Conservation (phyloP, 2,797 vertebrate genomes). For the Cephalopachus bancanus region DNA sequence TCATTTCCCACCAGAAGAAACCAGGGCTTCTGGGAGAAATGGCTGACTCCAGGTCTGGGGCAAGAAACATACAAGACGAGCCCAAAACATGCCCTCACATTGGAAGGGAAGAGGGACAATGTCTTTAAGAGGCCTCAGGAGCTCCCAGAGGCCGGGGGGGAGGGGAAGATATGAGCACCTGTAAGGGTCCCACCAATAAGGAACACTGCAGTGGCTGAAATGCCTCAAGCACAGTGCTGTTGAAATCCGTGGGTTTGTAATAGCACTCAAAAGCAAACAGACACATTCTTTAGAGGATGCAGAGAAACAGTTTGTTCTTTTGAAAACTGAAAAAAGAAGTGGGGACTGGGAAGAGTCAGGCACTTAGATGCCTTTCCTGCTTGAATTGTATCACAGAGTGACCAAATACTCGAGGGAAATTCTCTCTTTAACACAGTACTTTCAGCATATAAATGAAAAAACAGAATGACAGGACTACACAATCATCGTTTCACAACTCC, state of each 20-base stretch:
- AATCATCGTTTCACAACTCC: neutral
- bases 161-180: neutral
- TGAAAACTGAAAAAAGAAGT: conserved; percentile 12
- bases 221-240: neutral
- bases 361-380: neutral
- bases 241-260: neutral
- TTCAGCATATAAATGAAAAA: neutral
- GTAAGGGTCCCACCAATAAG: neutral
- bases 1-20: neutral
- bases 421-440: neutral
- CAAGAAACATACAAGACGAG: neutral
- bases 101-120: neutral
- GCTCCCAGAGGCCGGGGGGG: neutral
- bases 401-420: neutral
- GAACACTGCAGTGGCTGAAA: neutral
- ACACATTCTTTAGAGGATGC: neutral
- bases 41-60: neutral
- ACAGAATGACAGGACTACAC: too few relatives aligned
- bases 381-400: neutral
- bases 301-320: neutral
- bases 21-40: neutral
- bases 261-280: neutral
- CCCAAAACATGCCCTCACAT: neutral
- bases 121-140: neutral
- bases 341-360: neutral